Evolutionary conservation across 2,113 vertebrate species (phyloP).

Genomic region (Dryoscopus gambensis): DNA sequence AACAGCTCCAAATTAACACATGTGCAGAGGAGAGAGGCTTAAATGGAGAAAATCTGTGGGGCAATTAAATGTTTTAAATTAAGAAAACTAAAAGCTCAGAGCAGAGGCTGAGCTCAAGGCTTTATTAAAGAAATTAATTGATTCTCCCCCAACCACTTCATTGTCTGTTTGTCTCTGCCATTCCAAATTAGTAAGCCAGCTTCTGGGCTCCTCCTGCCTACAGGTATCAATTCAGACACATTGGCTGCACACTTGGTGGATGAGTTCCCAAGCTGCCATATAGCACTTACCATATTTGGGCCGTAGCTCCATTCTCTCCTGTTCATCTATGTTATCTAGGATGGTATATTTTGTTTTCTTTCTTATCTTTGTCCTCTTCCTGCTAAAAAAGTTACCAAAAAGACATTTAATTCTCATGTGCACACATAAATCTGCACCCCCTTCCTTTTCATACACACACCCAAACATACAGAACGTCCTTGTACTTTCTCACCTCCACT

Average conservation of each 20-base stretch:
- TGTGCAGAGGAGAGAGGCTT: background rate
- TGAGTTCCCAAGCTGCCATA: background rate
- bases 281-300: slow-evolving; percentile 82
- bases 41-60: background rate
- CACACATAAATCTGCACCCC: background rate
- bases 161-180: background rate
- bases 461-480: background rate
- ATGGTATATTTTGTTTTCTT: slow-evolving; percentile 90
- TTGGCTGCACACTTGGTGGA: background rate
- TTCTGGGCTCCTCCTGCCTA: background rate
- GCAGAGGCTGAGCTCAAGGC: background rate
- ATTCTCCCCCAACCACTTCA: background rate
- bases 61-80: background rate
- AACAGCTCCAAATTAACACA: background rate
- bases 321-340: slow-evolving; percentile 90
- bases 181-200: background rate
- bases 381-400: slow-evolving; percentile 62
- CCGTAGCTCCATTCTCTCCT: slow-evolving; percentile 86
- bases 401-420: background rate
- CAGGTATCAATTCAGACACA: background rate
- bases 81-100: background rate
- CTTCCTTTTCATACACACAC: background rate
- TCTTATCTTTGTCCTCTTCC: slow-evolving; percentile 82
- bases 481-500: background rate
- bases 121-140: background rate